phyloP scores from a whole-genome alignment of 2,113 vertebrate genomes.

The Acrocephalus arundinaceus region DNA sequence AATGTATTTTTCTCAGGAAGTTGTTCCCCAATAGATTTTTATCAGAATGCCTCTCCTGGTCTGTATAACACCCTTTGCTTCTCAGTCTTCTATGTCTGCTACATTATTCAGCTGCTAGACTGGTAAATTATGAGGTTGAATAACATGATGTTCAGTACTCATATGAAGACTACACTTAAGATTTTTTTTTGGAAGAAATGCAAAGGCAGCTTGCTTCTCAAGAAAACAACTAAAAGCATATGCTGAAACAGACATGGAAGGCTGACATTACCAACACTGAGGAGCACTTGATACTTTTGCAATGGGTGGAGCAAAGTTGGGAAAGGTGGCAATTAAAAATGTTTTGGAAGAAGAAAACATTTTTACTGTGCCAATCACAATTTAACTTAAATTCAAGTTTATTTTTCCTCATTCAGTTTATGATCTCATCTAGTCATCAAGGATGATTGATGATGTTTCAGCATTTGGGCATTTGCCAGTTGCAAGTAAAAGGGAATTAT shows the following conservation, averaged over 20 bases:
- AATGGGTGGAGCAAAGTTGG: neutral
- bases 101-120: neutral
- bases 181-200: neutral
- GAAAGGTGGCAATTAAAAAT: neutral
- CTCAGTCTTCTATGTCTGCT: neutral
- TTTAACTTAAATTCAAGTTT: conserved; percentile 38
- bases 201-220: conserved; percentile 21
- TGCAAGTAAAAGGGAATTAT: neutral
- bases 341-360: conserved; percentile 43
- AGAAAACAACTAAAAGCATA: neutral
- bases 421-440: conserved; percentile 39
- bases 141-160: neutral
- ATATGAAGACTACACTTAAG: neutral
- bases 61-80: neutral
- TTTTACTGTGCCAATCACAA: conserved; percentile 37
- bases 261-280: neutral
- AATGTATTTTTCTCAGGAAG: neutral
- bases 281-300: conserved; percentile 1
- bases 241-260: neutral
- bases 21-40: neutral
- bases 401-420: conserved; percentile 33
- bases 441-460: neutral
- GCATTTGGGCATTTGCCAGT: neutral
- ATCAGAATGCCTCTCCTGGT: conserved; percentile 8
- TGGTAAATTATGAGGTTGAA: conserved; percentile 21